Evolutionary conservation across 2,888 invertebrate genomes (phyloP).

Genomic region (Nesidiocoris tenuis): DNA sequence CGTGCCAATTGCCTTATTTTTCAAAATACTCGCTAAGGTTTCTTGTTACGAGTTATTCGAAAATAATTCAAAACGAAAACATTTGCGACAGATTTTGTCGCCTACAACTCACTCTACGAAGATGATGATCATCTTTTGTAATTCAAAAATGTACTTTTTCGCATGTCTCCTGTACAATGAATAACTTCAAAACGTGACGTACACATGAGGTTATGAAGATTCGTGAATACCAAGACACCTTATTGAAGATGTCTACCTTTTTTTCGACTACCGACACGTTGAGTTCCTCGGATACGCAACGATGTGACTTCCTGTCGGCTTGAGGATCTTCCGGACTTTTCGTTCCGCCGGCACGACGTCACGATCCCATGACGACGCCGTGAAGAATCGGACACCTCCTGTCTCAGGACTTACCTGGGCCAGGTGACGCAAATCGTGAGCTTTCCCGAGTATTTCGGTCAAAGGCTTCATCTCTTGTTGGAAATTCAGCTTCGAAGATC

Average conservation of each 20-base stretch:
- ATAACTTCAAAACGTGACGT: not conserved
- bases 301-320: not conserved
- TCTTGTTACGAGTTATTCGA: too few relatives aligned
- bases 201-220: not conserved
- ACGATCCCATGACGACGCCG: not conserved
- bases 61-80: too few relatives aligned
- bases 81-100: too few relatives aligned
- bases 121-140: too few relatives aligned
- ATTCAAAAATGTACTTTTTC: too few relatives aligned
- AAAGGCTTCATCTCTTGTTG: too few relatives aligned
- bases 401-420: not conserved
- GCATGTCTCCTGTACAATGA: too few relatives aligned
- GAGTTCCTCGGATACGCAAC: not conserved
- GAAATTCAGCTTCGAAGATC: too few relatives aligned
- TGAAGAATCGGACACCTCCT: not conserved
- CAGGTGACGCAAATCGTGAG: not conserved
- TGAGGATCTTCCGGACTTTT: not conserved
- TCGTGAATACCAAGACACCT: not conserved
- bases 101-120: too few relatives aligned
- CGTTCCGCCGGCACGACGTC: not conserved
- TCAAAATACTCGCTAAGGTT: too few relatives aligned
- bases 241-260: not conserved
- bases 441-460: too few relatives aligned
- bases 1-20: too few relatives aligned
- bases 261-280: not conserved